Conservation (phyloP, 2,888 invertebrate genomes). For the Nebria brevicollis region DNA sequence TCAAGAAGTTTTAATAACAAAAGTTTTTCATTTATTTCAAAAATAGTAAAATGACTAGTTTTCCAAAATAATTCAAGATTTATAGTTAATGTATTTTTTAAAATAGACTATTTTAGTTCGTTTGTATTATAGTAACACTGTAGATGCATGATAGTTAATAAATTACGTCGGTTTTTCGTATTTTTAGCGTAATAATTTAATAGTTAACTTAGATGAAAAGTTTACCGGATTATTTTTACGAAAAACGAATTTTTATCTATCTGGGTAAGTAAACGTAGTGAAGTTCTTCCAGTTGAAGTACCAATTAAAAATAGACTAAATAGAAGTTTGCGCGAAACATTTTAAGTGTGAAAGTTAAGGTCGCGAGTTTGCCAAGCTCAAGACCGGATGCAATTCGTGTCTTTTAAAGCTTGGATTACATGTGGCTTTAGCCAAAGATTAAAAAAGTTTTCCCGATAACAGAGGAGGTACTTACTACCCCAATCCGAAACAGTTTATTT, state of each 20-base stretch:
- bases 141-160: too few species aligned
- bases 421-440: slow-evolving; percentile 34
- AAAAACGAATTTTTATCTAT: not conserved
- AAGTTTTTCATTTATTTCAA: not conserved
- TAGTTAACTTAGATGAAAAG: not conserved
- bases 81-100: too few species aligned
- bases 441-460: slow-evolving; percentile 46
- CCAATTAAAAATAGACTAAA: slow-evolving; percentile 37
- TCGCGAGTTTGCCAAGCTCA: not conserved
- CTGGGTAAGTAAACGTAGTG: not conserved
- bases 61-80: too few species aligned
- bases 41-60: too few species aligned
- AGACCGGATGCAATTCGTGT: slow-evolving; percentile 40
- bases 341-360: slow-evolving; percentile 36
- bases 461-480: slow-evolving; percentile 23
- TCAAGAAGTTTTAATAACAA: not conserved
- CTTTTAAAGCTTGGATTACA: slow-evolving; percentile 37
- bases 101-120: too few species aligned
- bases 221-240: not conserved
- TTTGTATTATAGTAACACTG: too few species aligned
- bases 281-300: slow-evolving; percentile 18
- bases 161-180: too few species aligned
- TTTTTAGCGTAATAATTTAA: not conserved
- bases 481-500: not conserved
- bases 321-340: slow-evolving; percentile 23